These are phyloP conservation scores for Luffia ferchaultella DNA, from an alignment of 2,888 invertebrate species.

Conservation along the genomic window DNA sequence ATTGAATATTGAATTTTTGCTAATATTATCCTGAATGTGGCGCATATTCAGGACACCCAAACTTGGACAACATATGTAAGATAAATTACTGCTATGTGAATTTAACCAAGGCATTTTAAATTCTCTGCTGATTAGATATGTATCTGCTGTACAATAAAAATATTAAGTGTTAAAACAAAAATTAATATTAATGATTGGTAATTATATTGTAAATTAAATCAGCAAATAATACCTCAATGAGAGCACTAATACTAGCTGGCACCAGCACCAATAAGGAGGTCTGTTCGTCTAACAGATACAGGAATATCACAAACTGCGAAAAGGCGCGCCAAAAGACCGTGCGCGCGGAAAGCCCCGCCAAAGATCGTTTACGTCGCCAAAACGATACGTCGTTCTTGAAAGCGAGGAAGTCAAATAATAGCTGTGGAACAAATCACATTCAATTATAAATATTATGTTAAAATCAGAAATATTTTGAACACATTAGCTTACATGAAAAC, in stretches of 20 bases:
- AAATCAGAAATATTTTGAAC: neutral
- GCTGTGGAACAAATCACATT: slow-evolving; percentile 63
- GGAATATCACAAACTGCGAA: slow-evolving; percentile 89
- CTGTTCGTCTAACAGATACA: slow-evolving; percentile 91
- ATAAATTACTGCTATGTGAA: too few species aligned
- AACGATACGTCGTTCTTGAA: slow-evolving; percentile 98
- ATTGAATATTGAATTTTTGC: too few species aligned
- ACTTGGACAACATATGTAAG: too few species aligned
- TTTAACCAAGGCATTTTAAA: too few species aligned
- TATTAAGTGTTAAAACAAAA: too few species aligned
- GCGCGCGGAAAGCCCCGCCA: slow-evolving; percentile 89
- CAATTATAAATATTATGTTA: neutral
- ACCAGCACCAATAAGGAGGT: slow-evolving; percentile 89
- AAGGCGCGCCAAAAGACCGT: slow-evolving; percentile 94
- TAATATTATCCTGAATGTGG: too few species aligned
- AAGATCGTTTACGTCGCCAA: slow-evolving; percentile 86
- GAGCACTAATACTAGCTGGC: slow-evolving; percentile 84
- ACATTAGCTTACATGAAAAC: slow-evolving; percentile 82
- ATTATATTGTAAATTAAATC: too few species aligned
- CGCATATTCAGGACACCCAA: too few species aligned
- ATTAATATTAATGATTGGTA: too few species aligned
- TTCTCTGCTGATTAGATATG: too few species aligned
- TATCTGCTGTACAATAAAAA: too few species aligned
- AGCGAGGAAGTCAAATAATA: slow-evolving; percentile 95
- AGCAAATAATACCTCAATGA: slow-evolving; percentile 88